Conservation (phyloP, 2,113 vertebrate species). For the Pelusios castaneus region DNA sequence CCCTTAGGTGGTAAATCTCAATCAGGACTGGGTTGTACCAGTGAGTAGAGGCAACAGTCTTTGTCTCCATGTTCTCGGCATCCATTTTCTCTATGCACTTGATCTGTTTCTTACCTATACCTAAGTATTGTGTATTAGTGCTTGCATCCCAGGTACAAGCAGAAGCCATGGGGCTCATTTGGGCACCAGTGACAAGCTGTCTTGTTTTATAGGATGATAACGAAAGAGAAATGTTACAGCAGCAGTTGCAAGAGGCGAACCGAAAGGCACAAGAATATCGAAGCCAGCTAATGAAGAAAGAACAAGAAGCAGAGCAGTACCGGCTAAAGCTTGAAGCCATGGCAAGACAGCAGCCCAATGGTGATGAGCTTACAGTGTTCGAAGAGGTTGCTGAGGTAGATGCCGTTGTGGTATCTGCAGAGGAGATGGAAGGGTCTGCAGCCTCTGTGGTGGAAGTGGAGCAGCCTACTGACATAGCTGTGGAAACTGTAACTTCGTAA, state of each 20-base stretch:
- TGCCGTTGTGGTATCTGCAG: constrained; percentile 76
- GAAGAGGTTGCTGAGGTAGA: constrained; percentile 58
- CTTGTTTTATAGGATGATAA: constrained; percentile 28
- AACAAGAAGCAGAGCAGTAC: constrained; percentile 88
- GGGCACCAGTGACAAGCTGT: not conserved
- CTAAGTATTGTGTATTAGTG: not conserved
- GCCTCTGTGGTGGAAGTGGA: constrained; percentile 55
- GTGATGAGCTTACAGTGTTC: constrained; percentile 24
- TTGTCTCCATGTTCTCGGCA: not conserved
- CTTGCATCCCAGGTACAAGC: accelerated
- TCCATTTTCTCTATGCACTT: accelerated
- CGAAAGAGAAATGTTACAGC: constrained; percentile 78
- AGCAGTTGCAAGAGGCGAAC: constrained; percentile 86
- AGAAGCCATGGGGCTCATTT: not conserved
- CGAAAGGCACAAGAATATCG: constrained; percentile 86
- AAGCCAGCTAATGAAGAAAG: constrained; percentile 86
- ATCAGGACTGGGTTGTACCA: not conserved
- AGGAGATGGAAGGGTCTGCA: constrained; percentile 61
- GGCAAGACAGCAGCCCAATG: constrained; percentile 73
- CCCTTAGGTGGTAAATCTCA: not conserved
- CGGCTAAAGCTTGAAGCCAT: constrained; percentile 86
- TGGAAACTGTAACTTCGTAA: constrained; percentile 55
- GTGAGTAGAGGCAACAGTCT: not conserved
- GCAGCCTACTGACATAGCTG: not conserved
- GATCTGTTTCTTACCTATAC: accelerated